Base-by-base conservation (phyloP, 2,888 invertebrate species). In the Dolomedes plantarius region DNA sequence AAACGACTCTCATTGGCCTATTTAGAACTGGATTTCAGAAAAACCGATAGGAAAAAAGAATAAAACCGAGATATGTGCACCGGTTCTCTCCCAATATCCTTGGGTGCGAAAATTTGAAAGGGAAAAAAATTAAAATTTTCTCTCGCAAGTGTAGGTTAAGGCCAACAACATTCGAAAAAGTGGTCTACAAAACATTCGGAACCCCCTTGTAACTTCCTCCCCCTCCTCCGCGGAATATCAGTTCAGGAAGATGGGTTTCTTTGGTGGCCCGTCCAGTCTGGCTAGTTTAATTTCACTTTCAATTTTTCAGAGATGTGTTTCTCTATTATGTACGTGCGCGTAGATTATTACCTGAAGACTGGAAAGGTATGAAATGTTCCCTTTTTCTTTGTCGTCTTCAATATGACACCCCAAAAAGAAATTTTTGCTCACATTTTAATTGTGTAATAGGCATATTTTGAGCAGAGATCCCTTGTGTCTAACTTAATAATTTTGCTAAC, bases 11-110 rank as follows among this genome's bases (percentile, higher is more conserved):
- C 77, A 77, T 77, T 77, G 83, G 77, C 83, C 83, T 77, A 85
- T 85, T 85, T 85, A 85, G 83, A 77, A 85, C 83, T 85, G 83
- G 83, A 77, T 83, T 85, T 77, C 16, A 28, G 46, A 31, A 72
- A 72, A 79, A 78, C 68, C 23, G 36, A 72, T 69, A 69, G 75
- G 46, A 69, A 32, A 27, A 36, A 56, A 78, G 68, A 69, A 72
- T 31, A 50, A 16, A 23, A 78, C 27, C 62, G 28, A 32, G 19
- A n/a, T 36, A 36, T 80, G 23, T 76, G 83, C 83, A 85, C 83
- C 83, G 83, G 83, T 85, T 85, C 39, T 85, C 77, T 73, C 73
- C 83, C 65, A 85, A 39, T 39, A 77, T 67, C 83, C 83, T 85
- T 85, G 83, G 83, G 77, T 85, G 83, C 73, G 56, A 72, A 75